Conservation (phyloP, 92 coral and sea anemone species). For the Isaurus tuberculatus region DNA sequence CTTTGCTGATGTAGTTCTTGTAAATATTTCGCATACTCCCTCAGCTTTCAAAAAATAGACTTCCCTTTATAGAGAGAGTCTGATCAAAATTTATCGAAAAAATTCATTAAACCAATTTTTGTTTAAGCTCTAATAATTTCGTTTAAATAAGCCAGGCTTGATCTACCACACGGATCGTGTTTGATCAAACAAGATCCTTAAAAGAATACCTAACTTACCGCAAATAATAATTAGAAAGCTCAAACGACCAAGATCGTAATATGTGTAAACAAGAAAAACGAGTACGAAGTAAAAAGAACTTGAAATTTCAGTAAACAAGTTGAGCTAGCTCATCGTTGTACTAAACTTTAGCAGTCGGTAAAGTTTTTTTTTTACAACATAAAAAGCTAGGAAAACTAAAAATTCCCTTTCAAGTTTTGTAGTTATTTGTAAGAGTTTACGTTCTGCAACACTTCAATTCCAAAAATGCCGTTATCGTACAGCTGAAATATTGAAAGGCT, state of each 20-base stretch:
- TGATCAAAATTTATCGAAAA: background rate
- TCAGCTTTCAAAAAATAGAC: no score
- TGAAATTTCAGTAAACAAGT: constrained; percentile 1
- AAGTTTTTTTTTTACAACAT: no score
- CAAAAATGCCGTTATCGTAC: background rate
- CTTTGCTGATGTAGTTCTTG: background rate
- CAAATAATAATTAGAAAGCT: constrained; percentile 37
- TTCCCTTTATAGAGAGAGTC: background rate
- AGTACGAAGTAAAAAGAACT: background rate
- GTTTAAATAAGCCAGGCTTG: constrained; percentile 8
- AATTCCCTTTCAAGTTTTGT: background rate
- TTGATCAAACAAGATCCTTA: constrained; percentile 27
- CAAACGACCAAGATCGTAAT: constrained; percentile 19
- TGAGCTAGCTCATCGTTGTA: background rate
- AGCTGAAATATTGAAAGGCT: constrained; percentile 4
- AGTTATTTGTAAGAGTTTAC: background rate
- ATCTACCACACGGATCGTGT: constrained; percentile 38
- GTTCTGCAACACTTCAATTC: no score
- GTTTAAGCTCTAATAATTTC: constrained; percentile 2
- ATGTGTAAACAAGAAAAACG: constrained; percentile 15
- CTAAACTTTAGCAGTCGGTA: background rate
- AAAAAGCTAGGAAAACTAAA: background rate
- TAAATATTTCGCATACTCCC: no score
- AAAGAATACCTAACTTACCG: constrained; percentile 21
- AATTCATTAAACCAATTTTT: constrained; percentile 24